A percentile compares a stretch with the other conserved stretches of the same genome.
phyloP scores from a whole-genome alignment of 92 coral and sea anemone species.

The Metridium senile region DNA sequence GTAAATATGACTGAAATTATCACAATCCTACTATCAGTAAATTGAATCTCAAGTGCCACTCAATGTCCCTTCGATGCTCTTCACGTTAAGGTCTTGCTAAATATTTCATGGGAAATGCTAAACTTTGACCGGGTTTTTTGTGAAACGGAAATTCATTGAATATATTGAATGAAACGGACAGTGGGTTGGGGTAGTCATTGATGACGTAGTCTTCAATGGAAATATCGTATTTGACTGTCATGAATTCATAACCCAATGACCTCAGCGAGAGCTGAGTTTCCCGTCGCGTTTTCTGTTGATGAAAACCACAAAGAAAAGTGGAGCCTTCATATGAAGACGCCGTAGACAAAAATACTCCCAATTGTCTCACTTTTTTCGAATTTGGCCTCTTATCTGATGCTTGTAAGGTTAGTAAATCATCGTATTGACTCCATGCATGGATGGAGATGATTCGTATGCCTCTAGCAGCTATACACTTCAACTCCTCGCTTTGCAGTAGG shows the following conservation, averaged over 20 bases:
- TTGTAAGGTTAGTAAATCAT: neutral
- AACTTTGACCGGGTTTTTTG: constrained; percentile 12
- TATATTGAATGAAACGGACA: constrained; percentile 6
- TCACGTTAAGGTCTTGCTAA: constrained; percentile 13
- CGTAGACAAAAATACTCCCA: neutral
- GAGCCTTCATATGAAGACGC: neutral
- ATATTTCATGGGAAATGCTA: constrained; percentile 15
- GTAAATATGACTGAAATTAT: neutral
- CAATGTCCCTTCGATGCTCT: neutral
- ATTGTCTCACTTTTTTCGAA: neutral
- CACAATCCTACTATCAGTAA: constrained; percentile 2
- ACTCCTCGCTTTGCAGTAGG: no score
- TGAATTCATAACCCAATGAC: constrained; percentile 23
- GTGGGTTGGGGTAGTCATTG: neutral
- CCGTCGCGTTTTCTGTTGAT: constrained; percentile 25
- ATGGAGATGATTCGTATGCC: neutral
- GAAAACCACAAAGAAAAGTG: constrained; percentile 33
- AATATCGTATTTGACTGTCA: constrained; percentile 15
- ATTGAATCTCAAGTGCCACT: constrained; percentile 15
- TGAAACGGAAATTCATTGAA: constrained; percentile 21
- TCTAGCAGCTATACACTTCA: no score
- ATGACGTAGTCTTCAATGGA: constrained; percentile 12
- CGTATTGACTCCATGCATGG: neutral
- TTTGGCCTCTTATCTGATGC: neutral
- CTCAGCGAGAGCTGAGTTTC: constrained; percentile 18